Conservation (phyloP, 2,888 invertebrate genomes). For the Gandaritis pyraliata region DNA sequence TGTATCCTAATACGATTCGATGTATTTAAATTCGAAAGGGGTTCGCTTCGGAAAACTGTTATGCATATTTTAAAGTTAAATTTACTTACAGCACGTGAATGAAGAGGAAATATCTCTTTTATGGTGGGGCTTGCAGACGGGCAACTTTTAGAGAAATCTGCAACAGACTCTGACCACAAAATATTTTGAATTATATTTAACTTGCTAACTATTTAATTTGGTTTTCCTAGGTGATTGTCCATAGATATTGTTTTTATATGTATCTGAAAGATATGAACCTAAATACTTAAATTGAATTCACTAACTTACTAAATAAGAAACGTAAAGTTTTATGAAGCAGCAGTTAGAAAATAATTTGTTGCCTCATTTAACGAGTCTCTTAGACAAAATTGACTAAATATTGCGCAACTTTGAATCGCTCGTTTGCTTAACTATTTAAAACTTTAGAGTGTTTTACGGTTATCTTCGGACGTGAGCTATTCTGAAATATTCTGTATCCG, state of each 20-base stretch:
- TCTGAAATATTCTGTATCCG: conserved; percentile 55
- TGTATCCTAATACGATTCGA: conserved; percentile 81
- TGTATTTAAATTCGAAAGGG: conserved; percentile 81
- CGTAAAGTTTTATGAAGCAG: too few relatives aligned
- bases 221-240: too few relatives aligned
- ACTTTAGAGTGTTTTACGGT: conserved; percentile 79
- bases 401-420: conserved; percentile 2
- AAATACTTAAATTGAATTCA: too few relatives aligned
- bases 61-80: conserved; percentile 84
- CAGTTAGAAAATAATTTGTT: too few relatives aligned
- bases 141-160: conserved; percentile 1
- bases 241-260: too few relatives aligned
- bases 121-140: conserved; percentile 12
- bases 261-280: too few relatives aligned
- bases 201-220: too few relatives aligned
- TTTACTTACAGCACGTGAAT: conserved; percentile 76
- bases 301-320: too few relatives aligned
- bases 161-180: too few relatives aligned
- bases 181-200: too few relatives aligned
- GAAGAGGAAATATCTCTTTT: conserved; percentile 72
- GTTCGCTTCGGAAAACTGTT: conserved; percentile 83
- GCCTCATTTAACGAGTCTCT: too few relatives aligned
- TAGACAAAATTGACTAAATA: too few relatives aligned
- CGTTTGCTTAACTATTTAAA: conserved; percentile 30
- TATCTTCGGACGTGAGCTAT: conserved; percentile 66